Percentiles rank a stretch among this genome's conserved stretches.
These are phyloP conservation scores for Ichneumon xanthorius DNA, from an alignment of 2,888 invertebrate species.

Conservation along the genomic window DNA sequence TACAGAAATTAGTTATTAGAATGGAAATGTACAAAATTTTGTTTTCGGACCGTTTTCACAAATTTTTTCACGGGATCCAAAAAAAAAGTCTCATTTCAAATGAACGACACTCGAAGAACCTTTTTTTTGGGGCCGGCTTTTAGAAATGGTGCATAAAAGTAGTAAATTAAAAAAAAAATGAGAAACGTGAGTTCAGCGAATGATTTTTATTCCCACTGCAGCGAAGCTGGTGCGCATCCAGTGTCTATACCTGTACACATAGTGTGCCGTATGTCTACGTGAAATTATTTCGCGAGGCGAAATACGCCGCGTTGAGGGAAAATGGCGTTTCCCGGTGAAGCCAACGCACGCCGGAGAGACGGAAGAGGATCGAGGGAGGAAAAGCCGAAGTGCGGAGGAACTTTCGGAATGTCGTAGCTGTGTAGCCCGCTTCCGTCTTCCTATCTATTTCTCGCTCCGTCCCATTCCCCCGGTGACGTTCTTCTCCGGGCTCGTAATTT, in stretches of 20 bases:
- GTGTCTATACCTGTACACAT: neutral
- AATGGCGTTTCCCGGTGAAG: neutral
- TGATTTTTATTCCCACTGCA: neutral
- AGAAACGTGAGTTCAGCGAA: neutral
- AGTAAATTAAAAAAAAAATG: neutral
- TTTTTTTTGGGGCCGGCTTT: neutral
- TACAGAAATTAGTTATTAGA: too few species aligned
- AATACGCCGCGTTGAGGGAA: slow-evolving; percentile 6
- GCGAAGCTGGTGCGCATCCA: neutral
- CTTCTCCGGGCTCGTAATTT: slow-evolving; percentile 50
- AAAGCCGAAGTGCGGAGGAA: slow-evolving; percentile 45
- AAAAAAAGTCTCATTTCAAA: neutral
- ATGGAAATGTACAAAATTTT: too few species aligned
- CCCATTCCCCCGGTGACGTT: neutral
- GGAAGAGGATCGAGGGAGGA: neutral
- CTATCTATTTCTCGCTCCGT: slow-evolving; percentile 52
- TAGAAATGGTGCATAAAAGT: neutral
- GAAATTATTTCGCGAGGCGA: slow-evolving; percentile 35
- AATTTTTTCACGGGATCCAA: too few species aligned
- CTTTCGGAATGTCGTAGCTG: slow-evolving; percentile 42
- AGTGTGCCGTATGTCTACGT: slow-evolving; percentile 1
- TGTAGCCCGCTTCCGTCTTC: slow-evolving; percentile 28
- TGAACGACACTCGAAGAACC: neutral
- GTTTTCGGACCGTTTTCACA: too few species aligned
- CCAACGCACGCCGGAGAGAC: slow-evolving; percentile 1